Percentiles rank a stretch among this genome's conserved stretches.
These are phyloP conservation scores for Amphipoea lucens DNA, from an alignment of 2,888 invertebrate genomes.

Conservation along the genomic window DNA sequence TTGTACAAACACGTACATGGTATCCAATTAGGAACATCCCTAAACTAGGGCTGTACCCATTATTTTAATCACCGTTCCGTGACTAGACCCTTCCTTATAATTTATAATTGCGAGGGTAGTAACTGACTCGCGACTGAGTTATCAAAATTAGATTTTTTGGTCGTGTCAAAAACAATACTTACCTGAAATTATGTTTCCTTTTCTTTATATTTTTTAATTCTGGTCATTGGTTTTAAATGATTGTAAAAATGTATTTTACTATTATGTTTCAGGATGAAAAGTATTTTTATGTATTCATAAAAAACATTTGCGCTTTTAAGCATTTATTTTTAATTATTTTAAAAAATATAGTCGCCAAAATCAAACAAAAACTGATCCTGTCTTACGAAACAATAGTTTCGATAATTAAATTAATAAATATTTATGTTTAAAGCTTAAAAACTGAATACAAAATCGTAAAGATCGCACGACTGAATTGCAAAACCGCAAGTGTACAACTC, in stretches of 20 bases:
- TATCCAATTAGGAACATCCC: constrained; percentile 69
- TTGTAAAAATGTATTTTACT: neutral
- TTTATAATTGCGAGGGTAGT: constrained; percentile 69
- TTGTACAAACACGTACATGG: constrained; percentile 67
- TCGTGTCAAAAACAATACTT: neutral
- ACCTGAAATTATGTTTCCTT: neutral
- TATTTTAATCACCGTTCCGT: constrained; percentile 75
- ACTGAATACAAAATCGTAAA: neutral
- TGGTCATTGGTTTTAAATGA: neutral
- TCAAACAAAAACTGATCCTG: neutral
- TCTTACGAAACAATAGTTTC: neutral
- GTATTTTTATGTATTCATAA: neutral
- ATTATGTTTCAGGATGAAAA: neutral
- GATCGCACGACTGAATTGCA: constrained; percentile 16
- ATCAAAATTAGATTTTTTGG: neutral
- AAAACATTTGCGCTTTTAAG: no score
- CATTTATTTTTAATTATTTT: neutral
- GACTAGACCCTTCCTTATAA: constrained; percentile 72
- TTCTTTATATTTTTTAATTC: neutral
- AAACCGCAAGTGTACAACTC: constrained; percentile 19
- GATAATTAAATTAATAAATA: neutral
- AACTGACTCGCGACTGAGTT: constrained; percentile 27
- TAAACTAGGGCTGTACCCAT: constrained; percentile 73
- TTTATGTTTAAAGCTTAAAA: neutral
- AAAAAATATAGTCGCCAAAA: neutral